Percentiles rank a stretch among this genome's conserved stretches.
Evolutionary conservation across 2,113 vertebrate genomes (phyloP).

Genomic region (Saguinus imperator): DNA sequence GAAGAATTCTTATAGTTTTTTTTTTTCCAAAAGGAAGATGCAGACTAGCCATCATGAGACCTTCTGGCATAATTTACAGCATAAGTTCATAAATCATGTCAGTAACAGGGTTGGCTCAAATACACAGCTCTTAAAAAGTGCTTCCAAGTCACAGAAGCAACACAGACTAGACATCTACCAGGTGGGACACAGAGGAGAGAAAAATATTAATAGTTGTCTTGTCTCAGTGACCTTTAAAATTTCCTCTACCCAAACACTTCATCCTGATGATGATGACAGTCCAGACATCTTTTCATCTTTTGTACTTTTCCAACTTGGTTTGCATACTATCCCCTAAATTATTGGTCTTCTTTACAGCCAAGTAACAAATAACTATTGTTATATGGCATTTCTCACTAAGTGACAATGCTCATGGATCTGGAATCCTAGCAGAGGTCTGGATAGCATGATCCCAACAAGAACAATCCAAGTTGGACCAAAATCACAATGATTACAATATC

Average conservation of each 20-base stretch:
- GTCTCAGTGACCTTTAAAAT: neutral
- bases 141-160: constrained; percentile 15
- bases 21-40: neutral
- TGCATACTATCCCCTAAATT: neutral
- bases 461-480: neutral
- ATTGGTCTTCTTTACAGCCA: neutral
- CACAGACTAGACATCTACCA: neutral
- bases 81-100: neutral
- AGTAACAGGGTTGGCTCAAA: neutral
- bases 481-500: neutral
- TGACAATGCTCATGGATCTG: neutral
- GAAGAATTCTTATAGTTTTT: neutral
- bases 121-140: neutral
- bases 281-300: neutral
- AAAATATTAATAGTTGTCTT: neutral
- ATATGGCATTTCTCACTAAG: neutral
- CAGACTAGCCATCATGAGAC: neutral
- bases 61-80: neutral
- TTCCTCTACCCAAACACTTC: neutral
- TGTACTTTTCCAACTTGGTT: neutral
- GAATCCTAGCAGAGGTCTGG: neutral
- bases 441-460: neutral
- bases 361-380: neutral
- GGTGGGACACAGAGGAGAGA: neutral
- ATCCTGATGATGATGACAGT: neutral